These are phyloP conservation scores for Tetragonula clypearis DNA, from an alignment of 1,140 invertebrate genomes.

Conservation along the genomic window DNA sequence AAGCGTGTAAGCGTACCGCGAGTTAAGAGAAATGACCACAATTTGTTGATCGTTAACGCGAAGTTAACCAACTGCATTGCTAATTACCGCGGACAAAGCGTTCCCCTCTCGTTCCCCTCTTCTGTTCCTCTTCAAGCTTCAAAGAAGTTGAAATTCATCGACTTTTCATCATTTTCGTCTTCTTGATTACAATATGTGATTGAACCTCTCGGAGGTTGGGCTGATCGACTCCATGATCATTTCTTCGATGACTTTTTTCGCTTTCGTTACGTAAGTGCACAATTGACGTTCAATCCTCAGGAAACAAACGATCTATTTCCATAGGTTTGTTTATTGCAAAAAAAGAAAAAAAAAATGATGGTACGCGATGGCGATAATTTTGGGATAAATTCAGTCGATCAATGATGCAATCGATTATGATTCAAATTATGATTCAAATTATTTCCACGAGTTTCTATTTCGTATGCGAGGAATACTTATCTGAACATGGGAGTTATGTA, in stretches of 20 bases:
- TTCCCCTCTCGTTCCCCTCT: neutral
- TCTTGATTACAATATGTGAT: neutral
- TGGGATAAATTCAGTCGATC: too few species aligned
- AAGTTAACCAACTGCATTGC: slow-evolving; percentile 1
- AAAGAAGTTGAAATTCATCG: neutral
- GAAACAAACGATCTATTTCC: too few species aligned
- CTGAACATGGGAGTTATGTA: neutral
- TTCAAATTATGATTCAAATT: neutral
- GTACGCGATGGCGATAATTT: too few species aligned
- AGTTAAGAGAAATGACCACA: slow-evolving; percentile 18
- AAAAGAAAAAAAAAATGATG: too few species aligned
- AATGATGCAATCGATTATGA: neutral
- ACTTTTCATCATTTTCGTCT: neutral
- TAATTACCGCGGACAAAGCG: neutral
- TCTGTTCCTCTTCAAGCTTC: too few species aligned
- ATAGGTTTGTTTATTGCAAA: too few species aligned
- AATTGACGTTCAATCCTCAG: neutral
- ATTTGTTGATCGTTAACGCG: slow-evolving; percentile 39
- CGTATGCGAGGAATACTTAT: slow-evolving; percentile 30
- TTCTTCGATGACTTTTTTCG: too few species aligned
- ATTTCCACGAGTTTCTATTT: neutral
- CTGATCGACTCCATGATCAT: neutral
- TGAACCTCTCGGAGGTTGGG: neutral
- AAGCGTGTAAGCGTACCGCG: slow-evolving; percentile 37
- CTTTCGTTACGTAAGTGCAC: neutral